Evolutionary conservation across 2,113 vertebrate species (phyloP), one percentile per base, ranked within the genome.

Genomic region (Zosterops borbonicus): DNA sequence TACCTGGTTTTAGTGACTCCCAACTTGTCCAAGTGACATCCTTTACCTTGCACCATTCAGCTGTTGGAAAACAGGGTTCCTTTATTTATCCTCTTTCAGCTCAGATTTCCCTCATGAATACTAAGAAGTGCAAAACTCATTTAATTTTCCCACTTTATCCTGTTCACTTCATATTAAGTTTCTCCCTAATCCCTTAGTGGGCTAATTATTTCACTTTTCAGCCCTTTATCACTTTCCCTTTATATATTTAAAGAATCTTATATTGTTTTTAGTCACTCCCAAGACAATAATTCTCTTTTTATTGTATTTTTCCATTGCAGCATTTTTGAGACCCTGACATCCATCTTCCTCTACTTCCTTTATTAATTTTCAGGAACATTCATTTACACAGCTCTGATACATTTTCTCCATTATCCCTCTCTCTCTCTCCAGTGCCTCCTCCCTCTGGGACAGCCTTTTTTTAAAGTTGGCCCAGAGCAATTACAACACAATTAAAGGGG

Each of bases 181-280:
- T 90, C 69, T 46, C 86, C 75, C 50, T 92, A 94, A 84, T 94
- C 89, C 92, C 92, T 91, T 80, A 58, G 94, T 94, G 95, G 92
- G 81, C 82, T 96, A 96, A 97, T 97, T 96, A 97, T 90, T 92
- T 92, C 65, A 53, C 53, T 81, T 87, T 94, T 94, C 79, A 91
- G 47, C 82, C 84, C 71, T 96, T 95, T 95, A 94, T 95, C 87
- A 87, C 35, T 89, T 95, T 91, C 37, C 28, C 12, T 84, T 96
- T 95, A 70, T 78, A 91, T 89, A 95, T 85, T 94, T 91, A 95
- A 92, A 94, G 53, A 93, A 90, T 90, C 60, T 81, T 87, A 83
- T n/a, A 89, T 92, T 94, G 89, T 89, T 96, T 97, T 95, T 96
- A 95, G 92, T 87, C 74, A 75, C 47, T 95, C 95, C 90, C 95